Evolutionary conservation across 1,140 invertebrate species (phyloP).

Genomic region (Papilio machaon): DNA sequence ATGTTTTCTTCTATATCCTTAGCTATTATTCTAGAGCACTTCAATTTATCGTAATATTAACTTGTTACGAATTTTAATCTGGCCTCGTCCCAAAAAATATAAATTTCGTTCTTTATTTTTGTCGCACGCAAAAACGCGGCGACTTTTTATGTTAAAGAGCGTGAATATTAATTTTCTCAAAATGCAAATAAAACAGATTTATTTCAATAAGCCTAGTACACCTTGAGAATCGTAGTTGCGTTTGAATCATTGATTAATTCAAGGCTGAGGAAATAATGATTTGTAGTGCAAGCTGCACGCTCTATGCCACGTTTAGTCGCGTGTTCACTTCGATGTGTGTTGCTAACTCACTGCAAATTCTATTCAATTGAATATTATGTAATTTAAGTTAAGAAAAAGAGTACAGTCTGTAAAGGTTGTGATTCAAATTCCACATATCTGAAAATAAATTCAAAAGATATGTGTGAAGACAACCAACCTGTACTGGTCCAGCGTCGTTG

Average conservation of each 20-base stretch:
- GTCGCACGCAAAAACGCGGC: not conserved
- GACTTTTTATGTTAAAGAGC: not conserved
- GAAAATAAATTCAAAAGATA: no score
- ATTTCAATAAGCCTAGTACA: not conserved
- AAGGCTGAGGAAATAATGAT: constrained; percentile 13
- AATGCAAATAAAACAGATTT: not conserved
- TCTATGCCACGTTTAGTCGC: constrained; percentile 4
- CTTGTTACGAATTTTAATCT: not conserved
- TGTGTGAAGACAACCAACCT: no score
- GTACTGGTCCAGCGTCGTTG: no score
- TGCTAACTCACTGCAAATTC: not conserved
- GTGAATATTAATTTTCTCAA: not conserved
- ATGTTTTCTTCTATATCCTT: not conserved
- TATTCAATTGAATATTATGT: not conserved
- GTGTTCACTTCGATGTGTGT: not conserved
- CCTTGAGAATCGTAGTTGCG: not conserved
- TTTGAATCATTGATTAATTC: not conserved
- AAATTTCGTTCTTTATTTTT: constrained; percentile 11
- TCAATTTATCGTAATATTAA: constrained; percentile 22
- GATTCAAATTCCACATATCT: no score
- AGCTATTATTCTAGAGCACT: not conserved
- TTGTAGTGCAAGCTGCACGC: not conserved
- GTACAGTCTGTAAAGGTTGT: no score
- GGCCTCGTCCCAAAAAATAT: constrained; percentile 29
- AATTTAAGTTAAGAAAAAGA: not conserved